phyloP scores from a whole-genome alignment of 2,888 invertebrate genomes.

The Drosophila lutescens region DNA sequence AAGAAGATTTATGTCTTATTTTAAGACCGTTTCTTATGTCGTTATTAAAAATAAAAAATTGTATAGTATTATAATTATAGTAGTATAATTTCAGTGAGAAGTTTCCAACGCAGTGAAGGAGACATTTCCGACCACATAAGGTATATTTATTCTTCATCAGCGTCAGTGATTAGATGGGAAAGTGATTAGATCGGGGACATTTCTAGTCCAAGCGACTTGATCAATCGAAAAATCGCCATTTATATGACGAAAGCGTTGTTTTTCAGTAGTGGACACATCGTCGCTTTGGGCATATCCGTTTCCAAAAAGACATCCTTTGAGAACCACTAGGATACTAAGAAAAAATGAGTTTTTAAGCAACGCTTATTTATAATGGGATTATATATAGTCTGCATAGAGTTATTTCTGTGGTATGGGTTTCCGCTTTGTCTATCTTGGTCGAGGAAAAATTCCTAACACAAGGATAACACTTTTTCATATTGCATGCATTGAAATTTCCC shows the following conservation, averaged over 20 bases:
- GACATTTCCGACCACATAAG: too few species aligned
- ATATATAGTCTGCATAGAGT: not conserved
- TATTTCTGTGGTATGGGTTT: constrained; percentile 4
- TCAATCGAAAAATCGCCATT: too few species aligned
- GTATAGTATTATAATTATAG: too few species aligned
- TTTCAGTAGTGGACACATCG: not conserved
- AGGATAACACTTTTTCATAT: not conserved
- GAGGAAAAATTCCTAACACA: constrained; percentile 8
- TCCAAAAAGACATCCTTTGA: not conserved
- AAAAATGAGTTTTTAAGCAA: not conserved
- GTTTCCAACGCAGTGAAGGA: too few species aligned
- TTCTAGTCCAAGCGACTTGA: too few species aligned
- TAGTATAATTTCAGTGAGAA: too few species aligned
- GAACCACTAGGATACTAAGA: not conserved
- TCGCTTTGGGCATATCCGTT: not conserved
- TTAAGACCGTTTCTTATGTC: too few species aligned
- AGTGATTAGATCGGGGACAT: too few species aligned
- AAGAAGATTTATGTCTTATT: too few species aligned
- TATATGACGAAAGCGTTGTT: not conserved
- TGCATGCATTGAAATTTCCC: constrained; percentile 23
- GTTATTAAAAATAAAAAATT: too few species aligned
- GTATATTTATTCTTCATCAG: too few species aligned
- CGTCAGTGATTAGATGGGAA: too few species aligned
- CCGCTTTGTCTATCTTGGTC: constrained; percentile 8
- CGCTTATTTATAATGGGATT: not conserved